Evolutionary conservation across 2,888 invertebrate species (phyloP), one percentile per base, ranked within the genome.

Genomic region (Bugula neritina): DNA sequence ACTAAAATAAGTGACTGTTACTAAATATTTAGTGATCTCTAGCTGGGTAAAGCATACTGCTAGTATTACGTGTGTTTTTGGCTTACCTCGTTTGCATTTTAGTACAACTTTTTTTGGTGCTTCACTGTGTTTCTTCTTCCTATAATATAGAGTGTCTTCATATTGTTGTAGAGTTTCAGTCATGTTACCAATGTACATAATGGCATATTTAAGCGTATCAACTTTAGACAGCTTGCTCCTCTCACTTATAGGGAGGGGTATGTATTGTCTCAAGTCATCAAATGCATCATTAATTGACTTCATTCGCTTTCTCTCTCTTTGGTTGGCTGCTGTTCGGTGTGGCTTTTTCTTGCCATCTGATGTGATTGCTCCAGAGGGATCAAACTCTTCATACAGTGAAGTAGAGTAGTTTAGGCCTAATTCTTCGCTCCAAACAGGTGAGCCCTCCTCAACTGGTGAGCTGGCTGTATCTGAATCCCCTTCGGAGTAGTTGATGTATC

Each of bases 41-140:
- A n/a, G n/a, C n/a, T n/a, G n/a, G n/a, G n/a, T n/a, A n/a, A n/a
- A n/a, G n/a, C n/a, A n/a, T n/a, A n/a, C n/a, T n/a, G n/a, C n/a
- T n/a, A n/a, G n/a, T n/a, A n/a, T n/a, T n/a, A n/a, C n/a, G n/a
- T n/a, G n/a, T n/a, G n/a, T n/a, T n/a, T n/a, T n/a, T n/a, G n/a
- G n/a, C 57, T 57, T 27, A 57, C 63, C 63, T 31, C 31, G 63
- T 70, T 70, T 70, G 52, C 70, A 70, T 23, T 25, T 43, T 1
- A 70, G 25, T 27, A 70, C 54, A 29, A 70, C 70, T 54, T 70
- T 70, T 23, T 70, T 70, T 27, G 70, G 70, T 27, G 70, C 52
- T 54, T 70, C 70, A 54, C 70, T 70, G 25, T 70, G 52, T 29
- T 70, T 70, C 52, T 70, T 70, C 52, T 70, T 70, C 25, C 70